These are phyloP conservation scores for Sisyra terminalis DNA, from an alignment of 2,888 invertebrate species.

Conservation along the genomic window DNA sequence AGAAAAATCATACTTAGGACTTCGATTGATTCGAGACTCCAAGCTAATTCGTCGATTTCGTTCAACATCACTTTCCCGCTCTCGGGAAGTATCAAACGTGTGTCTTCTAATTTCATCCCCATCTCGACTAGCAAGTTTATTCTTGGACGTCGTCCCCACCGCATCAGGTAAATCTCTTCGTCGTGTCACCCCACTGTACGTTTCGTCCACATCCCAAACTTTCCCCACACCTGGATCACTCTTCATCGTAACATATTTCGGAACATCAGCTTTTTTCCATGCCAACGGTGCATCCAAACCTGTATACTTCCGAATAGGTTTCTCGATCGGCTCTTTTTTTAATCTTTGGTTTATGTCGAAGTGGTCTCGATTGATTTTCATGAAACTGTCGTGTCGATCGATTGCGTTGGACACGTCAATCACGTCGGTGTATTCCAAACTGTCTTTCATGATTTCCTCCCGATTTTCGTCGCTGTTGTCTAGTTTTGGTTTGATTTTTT, in stretches of 20 bases:
- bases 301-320: slow-evolving; percentile 2
- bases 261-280: slow-evolving; percentile 9
- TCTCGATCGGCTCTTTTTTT: background rate
- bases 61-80: slow-evolving; percentile 18
- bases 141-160: slow-evolving; percentile 5
- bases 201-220: slow-evolving; percentile 7
- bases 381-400: background rate
- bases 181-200: slow-evolving; percentile 11
- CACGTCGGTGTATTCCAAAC: slow-evolving; percentile 1
- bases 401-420: background rate
- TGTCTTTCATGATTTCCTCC: background rate
- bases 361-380: background rate
- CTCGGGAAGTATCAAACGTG: slow-evolving; percentile 19
- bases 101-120: slow-evolving; percentile 19
- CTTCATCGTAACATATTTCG: background rate
- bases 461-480: slow-evolving; percentile 2
- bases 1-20: slow-evolving; percentile 23
- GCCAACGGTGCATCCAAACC: slow-evolving; percentile 17
- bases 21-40: slow-evolving; percentile 17
- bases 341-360: slow-evolving; percentile 5
- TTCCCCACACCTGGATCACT: slow-evolving; percentile 1
- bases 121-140: slow-evolving; percentile 7
- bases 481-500: slow-evolving; percentile 18
- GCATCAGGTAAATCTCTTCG: slow-evolving; percentile 11
- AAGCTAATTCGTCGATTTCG: slow-evolving; percentile 22